phyloP scores from a whole-genome alignment of 1,140 invertebrate species.

The Papilio helenus region DNA sequence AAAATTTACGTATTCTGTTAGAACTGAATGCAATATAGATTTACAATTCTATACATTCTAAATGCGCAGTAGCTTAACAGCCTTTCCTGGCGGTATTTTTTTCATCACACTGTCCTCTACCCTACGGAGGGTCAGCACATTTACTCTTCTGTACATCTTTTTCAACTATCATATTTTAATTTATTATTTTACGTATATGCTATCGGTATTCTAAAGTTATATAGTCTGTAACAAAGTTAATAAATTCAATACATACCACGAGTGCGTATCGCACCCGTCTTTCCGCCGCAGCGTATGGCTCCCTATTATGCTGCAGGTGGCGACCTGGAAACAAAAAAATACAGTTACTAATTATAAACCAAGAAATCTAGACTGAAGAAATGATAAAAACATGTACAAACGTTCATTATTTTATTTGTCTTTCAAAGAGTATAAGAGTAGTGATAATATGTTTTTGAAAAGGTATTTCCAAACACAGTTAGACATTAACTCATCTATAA shows the following conservation, averaged over 20 bases:
- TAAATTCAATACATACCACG: conserved; percentile 70
- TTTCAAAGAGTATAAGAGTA: too few species aligned
- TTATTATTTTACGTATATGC: too few species aligned
- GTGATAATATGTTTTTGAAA: too few species aligned
- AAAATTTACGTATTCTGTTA: conserved; percentile 3
- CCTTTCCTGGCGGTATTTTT: background rate
- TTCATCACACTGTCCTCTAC: too few species aligned
- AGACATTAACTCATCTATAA: background rate
- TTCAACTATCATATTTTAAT: too few species aligned
- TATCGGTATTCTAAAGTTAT: too few species aligned
- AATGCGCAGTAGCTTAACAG: too few species aligned
- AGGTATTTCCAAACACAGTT: background rate
- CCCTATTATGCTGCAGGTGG: conserved; percentile 81
- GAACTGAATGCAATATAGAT: background rate
- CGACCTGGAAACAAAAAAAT: conserved; percentile 70
- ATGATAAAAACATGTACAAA: too few species aligned
- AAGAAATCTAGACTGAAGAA: background rate
- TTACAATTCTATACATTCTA: background rate
- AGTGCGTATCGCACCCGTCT: conserved; percentile 82
- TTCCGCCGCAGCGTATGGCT: conserved; percentile 81
- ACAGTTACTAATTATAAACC: conserved; percentile 21
- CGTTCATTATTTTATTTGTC: too few species aligned
- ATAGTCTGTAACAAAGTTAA: too few species aligned
- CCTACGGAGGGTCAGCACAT: too few species aligned
- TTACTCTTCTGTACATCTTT: too few species aligned